Conservation (phyloP, 2,113 vertebrate species). For the Delphinus delphis region DNA sequence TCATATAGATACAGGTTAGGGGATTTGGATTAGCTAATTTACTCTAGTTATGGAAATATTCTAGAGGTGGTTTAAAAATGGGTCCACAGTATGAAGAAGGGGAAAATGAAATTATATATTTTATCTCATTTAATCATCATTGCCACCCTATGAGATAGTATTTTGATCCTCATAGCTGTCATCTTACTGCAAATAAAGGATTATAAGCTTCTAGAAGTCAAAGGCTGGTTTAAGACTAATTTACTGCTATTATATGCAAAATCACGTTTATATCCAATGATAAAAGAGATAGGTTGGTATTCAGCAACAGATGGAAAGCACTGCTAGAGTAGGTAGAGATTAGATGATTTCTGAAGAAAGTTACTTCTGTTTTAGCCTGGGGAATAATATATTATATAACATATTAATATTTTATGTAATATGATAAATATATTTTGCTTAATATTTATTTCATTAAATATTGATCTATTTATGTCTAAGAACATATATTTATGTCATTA, state of each 20-base stretch:
- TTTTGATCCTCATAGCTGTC: neutral
- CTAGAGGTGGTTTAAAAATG: conserved; percentile 2
- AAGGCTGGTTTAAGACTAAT: neutral
- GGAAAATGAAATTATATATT: neutral
- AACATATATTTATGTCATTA: neutral
- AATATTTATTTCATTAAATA: neutral
- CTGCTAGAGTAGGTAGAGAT: neutral
- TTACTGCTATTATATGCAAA: conserved; percentile 24
- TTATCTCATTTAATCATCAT: conserved; percentile 12
- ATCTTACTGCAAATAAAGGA: conserved; percentile 17
- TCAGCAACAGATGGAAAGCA: neutral
- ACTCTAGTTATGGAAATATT: neutral
- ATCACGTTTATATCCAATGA: neutral
- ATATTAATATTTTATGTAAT: neutral
- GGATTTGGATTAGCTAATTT: neutral
- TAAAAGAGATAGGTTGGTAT: neutral
- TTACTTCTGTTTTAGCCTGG: neutral
- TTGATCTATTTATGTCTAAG: neutral
- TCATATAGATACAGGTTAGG: neutral
- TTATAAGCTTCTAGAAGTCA: neutral
- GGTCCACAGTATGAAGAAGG: neutral
- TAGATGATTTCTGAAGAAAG: conserved; percentile 22
- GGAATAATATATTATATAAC: neutral
- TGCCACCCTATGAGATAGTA: neutral
- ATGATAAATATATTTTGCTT: neutral